phyloP scores from a whole-genome alignment of 1,140 invertebrate genomes.

The Bursaphelenchus mucronatus region DNA sequence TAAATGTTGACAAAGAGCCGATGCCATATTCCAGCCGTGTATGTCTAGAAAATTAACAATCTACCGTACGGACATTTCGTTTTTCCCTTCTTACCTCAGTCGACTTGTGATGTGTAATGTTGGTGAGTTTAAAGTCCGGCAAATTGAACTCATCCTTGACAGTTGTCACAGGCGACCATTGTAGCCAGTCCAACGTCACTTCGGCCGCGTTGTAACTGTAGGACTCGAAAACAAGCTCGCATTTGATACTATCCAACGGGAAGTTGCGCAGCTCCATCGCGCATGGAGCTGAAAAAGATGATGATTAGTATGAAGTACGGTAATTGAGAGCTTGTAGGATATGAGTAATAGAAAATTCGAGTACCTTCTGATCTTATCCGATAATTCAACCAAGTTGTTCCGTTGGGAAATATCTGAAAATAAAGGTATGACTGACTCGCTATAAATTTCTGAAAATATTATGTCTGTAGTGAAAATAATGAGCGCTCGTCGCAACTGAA shows the following conservation, averaged over 20 bases:
- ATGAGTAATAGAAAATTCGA: too few relatives aligned
- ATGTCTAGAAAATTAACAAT: constrained; percentile 37
- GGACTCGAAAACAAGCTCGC: constrained; percentile 55
- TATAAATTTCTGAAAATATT: too few relatives aligned
- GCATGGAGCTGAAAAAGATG: constrained; percentile 48
- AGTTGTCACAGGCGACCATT: constrained; percentile 53
- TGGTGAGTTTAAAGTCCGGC: constrained; percentile 55
- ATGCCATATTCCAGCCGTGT: constrained; percentile 59
- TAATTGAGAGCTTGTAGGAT: too few relatives aligned
- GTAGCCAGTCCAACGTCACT: constrained; percentile 54
- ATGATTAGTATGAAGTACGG: neutral
- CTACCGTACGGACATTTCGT: too few relatives aligned
- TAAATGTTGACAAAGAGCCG: constrained; percentile 52
- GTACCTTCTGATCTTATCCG: constrained; percentile 56
- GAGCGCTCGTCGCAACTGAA: too few relatives aligned
- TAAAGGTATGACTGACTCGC: neutral
- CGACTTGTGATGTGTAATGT: constrained; percentile 56
- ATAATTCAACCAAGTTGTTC: constrained; percentile 60
- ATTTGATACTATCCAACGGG: constrained; percentile 53
- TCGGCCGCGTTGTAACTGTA: constrained; percentile 59
- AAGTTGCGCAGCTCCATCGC: constrained; percentile 55
- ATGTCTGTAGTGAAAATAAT: too few relatives aligned
- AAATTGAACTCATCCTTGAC: constrained; percentile 57
- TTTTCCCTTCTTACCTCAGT: constrained; percentile 39
- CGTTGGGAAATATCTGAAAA: constrained; percentile 57